Evolutionary conservation across 2,113 vertebrate species (phyloP).

Genomic region (Phycodurus eques): DNA sequence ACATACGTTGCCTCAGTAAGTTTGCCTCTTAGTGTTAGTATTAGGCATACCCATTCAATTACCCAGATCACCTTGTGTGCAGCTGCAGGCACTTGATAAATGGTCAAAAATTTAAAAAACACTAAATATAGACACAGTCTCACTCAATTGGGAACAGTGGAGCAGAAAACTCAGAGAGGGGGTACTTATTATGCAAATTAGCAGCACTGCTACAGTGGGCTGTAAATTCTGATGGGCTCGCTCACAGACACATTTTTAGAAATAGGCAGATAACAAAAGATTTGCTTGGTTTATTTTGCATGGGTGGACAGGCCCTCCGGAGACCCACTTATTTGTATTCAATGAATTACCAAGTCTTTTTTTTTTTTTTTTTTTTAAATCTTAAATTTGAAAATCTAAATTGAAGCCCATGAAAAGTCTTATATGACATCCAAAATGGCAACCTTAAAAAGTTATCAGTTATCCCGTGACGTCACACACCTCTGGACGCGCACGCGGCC

Average conservation of each 20-base stretch:
- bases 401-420: too few relatives aligned
- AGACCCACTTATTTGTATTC: too few relatives aligned
- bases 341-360: background rate
- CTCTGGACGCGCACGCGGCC: too few relatives aligned
- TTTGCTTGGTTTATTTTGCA: background rate
- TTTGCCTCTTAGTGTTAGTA: background rate
- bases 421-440: too few relatives aligned
- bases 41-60: background rate
- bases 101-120: background rate
- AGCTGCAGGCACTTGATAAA: background rate
- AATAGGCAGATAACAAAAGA: background rate
- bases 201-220: background rate
- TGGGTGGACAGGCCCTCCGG: too few relatives aligned
- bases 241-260: background rate
- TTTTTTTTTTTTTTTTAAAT: background rate
- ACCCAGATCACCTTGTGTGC: background rate
- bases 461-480: too few relatives aligned
- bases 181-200: background rate
- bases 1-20: background rate
- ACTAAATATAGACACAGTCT: background rate
- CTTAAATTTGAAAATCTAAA: too few relatives aligned
- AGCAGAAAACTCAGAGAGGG: background rate
- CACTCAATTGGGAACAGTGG: background rate
- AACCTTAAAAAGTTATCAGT: too few relatives aligned
- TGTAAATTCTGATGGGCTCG: background rate